phyloP scores from a whole-genome alignment of 2,888 invertebrate genomes.

The Halictus quadricinctus region DNA sequence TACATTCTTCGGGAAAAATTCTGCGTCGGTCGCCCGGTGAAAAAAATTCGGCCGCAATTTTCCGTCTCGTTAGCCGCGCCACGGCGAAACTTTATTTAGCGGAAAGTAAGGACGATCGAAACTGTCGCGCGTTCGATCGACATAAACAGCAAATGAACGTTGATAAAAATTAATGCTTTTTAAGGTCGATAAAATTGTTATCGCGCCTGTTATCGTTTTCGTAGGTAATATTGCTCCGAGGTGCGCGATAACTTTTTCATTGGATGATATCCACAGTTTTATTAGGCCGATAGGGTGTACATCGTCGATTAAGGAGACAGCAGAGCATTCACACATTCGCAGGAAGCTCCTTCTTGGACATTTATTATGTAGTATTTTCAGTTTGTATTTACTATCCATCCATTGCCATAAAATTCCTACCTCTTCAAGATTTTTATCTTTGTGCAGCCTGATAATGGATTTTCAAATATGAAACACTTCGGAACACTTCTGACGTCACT shows the following conservation, averaged over 20 bases:
- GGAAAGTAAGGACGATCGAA: not conserved
- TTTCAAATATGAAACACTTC: too few relatives aligned
- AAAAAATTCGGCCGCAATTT: conserved; percentile 39
- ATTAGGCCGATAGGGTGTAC: not conserved
- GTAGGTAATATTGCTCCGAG: not conserved
- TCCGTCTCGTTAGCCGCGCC: conserved; percentile 43
- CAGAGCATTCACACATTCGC: not conserved
- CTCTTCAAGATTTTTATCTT: not conserved
- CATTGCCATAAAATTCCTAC: not conserved
- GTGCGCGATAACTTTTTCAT: not conserved
- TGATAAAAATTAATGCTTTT: not conserved
- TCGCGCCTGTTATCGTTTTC: not conserved
- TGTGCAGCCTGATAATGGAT: too few relatives aligned
- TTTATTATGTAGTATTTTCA: not conserved
- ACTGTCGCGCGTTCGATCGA: conserved; percentile 3
- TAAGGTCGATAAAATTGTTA: not conserved
- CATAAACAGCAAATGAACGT: not conserved
- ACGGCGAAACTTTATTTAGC: conserved; percentile 43
- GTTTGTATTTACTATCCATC: too few relatives aligned
- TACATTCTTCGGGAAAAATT: conserved; percentile 38
- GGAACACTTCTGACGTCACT: too few relatives aligned
- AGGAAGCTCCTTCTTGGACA: not conserved
- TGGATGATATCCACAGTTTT: not conserved
- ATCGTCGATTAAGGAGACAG: not conserved
- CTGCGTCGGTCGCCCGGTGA: not conserved